Conservation (phyloP, 2,113 vertebrate species). For the Cynocephalus volans region DNA sequence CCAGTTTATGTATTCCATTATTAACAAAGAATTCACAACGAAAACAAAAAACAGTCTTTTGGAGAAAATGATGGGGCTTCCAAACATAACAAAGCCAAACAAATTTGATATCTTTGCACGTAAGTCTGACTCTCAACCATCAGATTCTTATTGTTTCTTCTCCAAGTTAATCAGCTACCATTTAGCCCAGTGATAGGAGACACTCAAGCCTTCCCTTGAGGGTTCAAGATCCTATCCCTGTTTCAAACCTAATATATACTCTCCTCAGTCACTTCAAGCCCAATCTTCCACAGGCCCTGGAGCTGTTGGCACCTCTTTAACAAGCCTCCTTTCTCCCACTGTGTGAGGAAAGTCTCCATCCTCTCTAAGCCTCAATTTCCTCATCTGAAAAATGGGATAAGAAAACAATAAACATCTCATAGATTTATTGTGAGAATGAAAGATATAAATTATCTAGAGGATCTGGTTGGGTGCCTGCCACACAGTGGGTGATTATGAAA, state of each 20-base stretch:
- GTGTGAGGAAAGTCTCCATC: background rate
- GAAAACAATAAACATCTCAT: slow-evolving; percentile 37
- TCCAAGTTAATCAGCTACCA: slow-evolving; percentile 50
- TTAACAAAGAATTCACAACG: slow-evolving; percentile 52
- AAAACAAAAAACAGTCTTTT: slow-evolving; percentile 66
- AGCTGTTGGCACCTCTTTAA: background rate
- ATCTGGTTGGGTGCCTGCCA: background rate
- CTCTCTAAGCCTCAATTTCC: slow-evolving; percentile 7
- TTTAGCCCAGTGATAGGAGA: slow-evolving; percentile 22
- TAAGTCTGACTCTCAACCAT: slow-evolving; percentile 23
- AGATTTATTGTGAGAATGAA: slow-evolving; percentile 8
- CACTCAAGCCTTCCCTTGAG: background rate
- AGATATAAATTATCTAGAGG: slow-evolving; percentile 7
- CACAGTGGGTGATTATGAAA: slow-evolving; percentile 33
- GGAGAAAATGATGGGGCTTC: slow-evolving; percentile 52
- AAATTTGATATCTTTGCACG: slow-evolving; percentile 18
- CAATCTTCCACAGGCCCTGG: background rate
- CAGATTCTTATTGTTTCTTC: slow-evolving; percentile 21
- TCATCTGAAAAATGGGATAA: slow-evolving; percentile 47
- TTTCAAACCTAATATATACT: slow-evolving; percentile 44
- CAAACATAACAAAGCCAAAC: slow-evolving; percentile 62
- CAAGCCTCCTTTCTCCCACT: slow-evolving; percentile 43
- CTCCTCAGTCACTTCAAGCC: slow-evolving; percentile 23
- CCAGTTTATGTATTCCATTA: slow-evolving; percentile 35
- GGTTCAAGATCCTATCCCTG: background rate